These are phyloP conservation scores for Noctua janthina DNA, from an alignment of 2,888 invertebrate genomes.

Conservation along the genomic window DNA sequence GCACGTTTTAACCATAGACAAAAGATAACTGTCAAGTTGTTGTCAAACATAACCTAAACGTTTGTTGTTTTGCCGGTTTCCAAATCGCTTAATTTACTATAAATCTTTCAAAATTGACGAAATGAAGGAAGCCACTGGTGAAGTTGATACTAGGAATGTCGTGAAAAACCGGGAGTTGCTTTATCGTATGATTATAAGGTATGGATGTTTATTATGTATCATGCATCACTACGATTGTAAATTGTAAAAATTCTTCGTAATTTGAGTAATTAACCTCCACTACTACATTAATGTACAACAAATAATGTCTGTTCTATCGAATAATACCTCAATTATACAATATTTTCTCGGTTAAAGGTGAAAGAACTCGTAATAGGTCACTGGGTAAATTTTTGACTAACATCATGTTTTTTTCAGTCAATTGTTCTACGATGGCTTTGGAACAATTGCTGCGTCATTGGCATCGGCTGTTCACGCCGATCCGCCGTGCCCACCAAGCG, in stretches of 20 bases:
- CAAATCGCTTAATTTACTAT: neutral
- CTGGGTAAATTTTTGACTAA: neutral
- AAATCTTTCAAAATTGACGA: slow-evolving; percentile 56
- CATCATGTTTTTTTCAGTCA: slow-evolving; percentile 92
- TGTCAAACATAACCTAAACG: slow-evolving; percentile 69
- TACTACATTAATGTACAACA: neutral
- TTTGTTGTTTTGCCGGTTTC: slow-evolving; percentile 64
- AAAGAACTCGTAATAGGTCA: neutral
- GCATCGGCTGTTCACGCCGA: slow-evolving; percentile 96
- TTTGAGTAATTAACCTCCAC: neutral
- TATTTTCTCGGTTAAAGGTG: neutral
- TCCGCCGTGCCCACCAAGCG: slow-evolving; percentile 98
- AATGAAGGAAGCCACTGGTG: slow-evolving; percentile 85
- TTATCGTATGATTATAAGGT: slow-evolving; percentile 98
- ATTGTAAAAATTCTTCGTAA: neutral
- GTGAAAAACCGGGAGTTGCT: slow-evolving; percentile 97
- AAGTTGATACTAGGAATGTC: slow-evolving; percentile 93
- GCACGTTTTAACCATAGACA: slow-evolving; percentile 56
- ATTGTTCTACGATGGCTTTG: slow-evolving; percentile 99
- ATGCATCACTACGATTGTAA: neutral
- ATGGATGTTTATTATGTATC: slow-evolving; percentile 21
- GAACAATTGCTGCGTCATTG: slow-evolving; percentile 96
- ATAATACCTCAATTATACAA: neutral
- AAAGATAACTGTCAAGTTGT: slow-evolving; percentile 65
- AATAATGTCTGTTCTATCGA: neutral